Evolutionary conservation across 2,113 vertebrate species (phyloP).

Genomic region (Sardina pilchardus): DNA sequence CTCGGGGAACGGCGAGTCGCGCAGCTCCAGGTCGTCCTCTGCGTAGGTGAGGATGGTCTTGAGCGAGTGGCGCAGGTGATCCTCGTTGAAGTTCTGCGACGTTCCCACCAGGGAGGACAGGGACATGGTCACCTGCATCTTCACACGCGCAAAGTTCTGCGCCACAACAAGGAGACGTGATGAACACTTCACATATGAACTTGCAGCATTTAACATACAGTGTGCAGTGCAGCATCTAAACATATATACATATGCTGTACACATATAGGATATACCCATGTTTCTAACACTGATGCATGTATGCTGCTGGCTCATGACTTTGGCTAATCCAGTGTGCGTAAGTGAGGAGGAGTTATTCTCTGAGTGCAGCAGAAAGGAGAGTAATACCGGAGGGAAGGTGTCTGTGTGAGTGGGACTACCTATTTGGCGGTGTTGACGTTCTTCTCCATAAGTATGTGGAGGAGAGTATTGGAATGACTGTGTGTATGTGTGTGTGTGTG

Average conservation of each 20-base stretch:
- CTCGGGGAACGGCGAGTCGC: conserved; percentile 85
- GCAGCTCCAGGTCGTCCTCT: conserved; percentile 83
- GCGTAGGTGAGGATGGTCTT: conserved; percentile 91
- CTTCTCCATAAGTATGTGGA: background rate
- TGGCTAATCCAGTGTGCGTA: too few relatives aligned
- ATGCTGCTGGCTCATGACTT: too few relatives aligned
- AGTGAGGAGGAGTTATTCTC: too few relatives aligned
- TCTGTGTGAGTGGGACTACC: background rate
- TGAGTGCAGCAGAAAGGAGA: too few relatives aligned
- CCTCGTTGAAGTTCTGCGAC: conserved; percentile 85
- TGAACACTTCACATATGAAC: background rate
- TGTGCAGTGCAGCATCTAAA: too few relatives aligned
- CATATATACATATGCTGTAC: too few relatives aligned
- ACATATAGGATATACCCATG: too few relatives aligned
- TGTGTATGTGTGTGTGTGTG: background rate
- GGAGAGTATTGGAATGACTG: background rate
- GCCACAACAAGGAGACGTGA: background rate
- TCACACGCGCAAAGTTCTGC: conserved; percentile 91
- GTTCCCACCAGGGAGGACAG: conserved; percentile 88
- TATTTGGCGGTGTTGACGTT: background rate
- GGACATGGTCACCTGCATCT: conserved; percentile 96
- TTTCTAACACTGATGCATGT: too few relatives aligned
- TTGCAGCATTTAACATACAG: background rate
- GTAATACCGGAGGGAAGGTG: background rate
- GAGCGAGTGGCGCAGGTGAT: conserved; percentile 83